Evolutionary conservation across 2,113 vertebrate genomes (phyloP).

Genomic region (Takifugu bimaculatus): DNA sequence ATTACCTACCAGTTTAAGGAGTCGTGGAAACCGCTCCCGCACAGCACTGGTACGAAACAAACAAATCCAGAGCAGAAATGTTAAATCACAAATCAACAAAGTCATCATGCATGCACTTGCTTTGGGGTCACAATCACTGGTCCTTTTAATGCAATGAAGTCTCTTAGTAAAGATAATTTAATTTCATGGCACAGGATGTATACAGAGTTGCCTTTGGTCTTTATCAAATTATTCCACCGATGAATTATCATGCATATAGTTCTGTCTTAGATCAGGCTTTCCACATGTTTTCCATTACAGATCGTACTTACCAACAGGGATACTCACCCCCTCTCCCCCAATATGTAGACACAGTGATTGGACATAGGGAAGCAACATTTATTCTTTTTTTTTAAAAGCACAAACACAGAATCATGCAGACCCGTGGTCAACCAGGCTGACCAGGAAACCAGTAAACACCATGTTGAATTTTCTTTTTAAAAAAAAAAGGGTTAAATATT

Average conservation of each 20-base stretch:
- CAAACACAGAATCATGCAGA: slow-evolving; percentile 48
- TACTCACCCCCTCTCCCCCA: slow-evolving; percentile 71
- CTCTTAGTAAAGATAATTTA: neutral
- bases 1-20: slow-evolving; percentile 84
- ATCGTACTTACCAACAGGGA: slow-evolving; percentile 67
- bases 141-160: slow-evolving; percentile 4
- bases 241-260: neutral
- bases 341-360: slow-evolving; percentile 67
- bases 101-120: neutral
- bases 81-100: slow-evolving; percentile 17
- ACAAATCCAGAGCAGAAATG: slow-evolving; percentile 30
- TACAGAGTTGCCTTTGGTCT: neutral
- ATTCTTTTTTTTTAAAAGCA: slow-evolving; percentile 40
- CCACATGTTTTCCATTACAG: slow-evolving; percentile 27
- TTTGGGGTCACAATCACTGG: slow-evolving; percentile 25
- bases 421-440: slow-evolving; percentile 24
- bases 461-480: neutral
- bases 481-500: slow-evolving; percentile 28
- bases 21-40: slow-evolving; percentile 84
- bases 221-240: slow-evolving; percentile 11
- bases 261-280: slow-evolving; percentile 15
- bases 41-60: slow-evolving; percentile 76
- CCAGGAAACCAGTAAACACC: slow-evolving; percentile 32
- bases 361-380: slow-evolving; percentile 61
- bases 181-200: slow-evolving; percentile 1